Percentiles rank a stretch among this genome's conserved stretches.
Conservation (phyloP, 2,888 invertebrate genomes). For the Calephelis perditalis region DNA sequence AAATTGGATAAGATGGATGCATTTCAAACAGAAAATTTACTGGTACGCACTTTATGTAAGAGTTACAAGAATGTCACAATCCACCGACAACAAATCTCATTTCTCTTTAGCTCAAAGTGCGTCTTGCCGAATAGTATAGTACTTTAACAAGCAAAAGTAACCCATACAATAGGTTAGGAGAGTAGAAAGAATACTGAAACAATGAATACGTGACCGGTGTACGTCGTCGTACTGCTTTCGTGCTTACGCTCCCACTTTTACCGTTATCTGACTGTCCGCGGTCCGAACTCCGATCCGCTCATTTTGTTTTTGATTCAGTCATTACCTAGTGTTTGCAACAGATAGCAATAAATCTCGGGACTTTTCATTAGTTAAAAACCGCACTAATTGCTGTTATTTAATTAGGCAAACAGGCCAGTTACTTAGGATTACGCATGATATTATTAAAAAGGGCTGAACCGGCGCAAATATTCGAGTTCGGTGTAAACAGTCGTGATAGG, state of each 20-base stretch:
- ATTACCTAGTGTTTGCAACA: conserved; percentile 48
- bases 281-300: conserved; percentile 39
- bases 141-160: conserved; percentile 34
- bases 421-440: conserved; percentile 23
- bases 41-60: conserved; percentile 49
- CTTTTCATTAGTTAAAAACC: conserved; percentile 50
- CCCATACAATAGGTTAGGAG: conserved; percentile 50
- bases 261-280: conserved; percentile 50
- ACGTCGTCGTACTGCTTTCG: conserved; percentile 69
- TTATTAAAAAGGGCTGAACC: conserved; percentile 37
- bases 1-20: conserved; percentile 59
- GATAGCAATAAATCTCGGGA: conserved; percentile 33
- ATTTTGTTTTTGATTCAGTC: conserved; percentile 65
- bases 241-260: conserved; percentile 69
- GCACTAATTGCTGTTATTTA: conserved; percentile 39
- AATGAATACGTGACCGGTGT: conserved; percentile 56
- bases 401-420: conserved; percentile 33
- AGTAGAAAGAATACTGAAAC: conserved; percentile 56
- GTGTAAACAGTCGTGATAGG: conserved; percentile 54
- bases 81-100: conserved; percentile 51
- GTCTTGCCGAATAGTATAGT: too few relatives aligned
- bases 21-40: conserved; percentile 53
- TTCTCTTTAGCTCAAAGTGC: too few relatives aligned
- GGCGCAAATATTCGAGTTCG: conserved; percentile 24
- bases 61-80: conserved; percentile 33